Evolutionary conservation across 2,888 invertebrate species (phyloP).

Genomic region (Xylota sylvarum): DNA sequence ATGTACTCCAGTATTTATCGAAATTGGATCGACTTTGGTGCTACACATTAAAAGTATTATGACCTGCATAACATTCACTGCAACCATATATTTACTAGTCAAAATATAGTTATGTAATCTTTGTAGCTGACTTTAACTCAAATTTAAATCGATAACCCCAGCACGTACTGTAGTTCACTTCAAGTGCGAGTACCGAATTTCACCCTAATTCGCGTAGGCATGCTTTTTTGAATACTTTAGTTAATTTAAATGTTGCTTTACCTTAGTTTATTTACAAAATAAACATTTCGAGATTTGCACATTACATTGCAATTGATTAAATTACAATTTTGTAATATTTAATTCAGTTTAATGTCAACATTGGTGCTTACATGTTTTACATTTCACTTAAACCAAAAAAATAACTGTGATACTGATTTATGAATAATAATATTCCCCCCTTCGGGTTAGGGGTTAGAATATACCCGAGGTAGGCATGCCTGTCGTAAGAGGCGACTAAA

Average conservation of each 20-base stretch:
- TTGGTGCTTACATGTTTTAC: too few species aligned
- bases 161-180: constrained; percentile 37
- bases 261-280: constrained; percentile 8
- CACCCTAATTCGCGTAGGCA: constrained; percentile 30
- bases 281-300: background rate
- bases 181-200: constrained; percentile 52
- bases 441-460: too few species aligned
- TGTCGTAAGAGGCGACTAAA: too few species aligned
- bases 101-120: constrained; percentile 16
- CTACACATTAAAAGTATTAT: constrained; percentile 36
- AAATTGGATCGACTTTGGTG: constrained; percentile 37
- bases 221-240: constrained; percentile 8
- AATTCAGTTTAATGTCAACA: background rate
- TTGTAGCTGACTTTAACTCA: background rate
- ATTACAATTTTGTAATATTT: background rate
- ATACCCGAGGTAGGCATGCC: too few species aligned
- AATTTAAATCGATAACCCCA: constrained; percentile 10
- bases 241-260: constrained; percentile 27
- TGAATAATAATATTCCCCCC: too few species aligned
- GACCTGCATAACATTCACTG: constrained; percentile 22
- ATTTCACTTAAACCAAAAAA: too few species aligned
- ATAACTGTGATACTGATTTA: too few species aligned
- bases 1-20: constrained; percentile 21
- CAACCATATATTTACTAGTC: constrained; percentile 3
- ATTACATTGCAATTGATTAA: constrained; percentile 1